phyloP scores from a whole-genome alignment of 1,140 invertebrate species.

The Dinoponera quadriceps region DNA sequence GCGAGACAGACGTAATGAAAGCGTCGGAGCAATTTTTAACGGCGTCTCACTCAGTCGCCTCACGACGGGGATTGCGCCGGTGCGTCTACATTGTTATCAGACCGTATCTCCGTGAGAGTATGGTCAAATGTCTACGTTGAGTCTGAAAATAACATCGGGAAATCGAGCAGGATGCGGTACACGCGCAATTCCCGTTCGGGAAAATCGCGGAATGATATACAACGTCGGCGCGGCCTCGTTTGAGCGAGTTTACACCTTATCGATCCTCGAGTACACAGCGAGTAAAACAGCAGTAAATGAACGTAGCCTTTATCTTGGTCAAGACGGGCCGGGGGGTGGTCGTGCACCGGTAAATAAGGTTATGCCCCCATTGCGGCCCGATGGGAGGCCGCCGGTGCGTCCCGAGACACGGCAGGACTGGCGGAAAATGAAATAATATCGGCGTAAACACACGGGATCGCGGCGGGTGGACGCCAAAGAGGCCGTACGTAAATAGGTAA shows the following conservation, averaged over 20 bases:
- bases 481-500: slow-evolving; percentile 75
- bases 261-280: slow-evolving; percentile 18
- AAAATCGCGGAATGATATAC: slow-evolving; percentile 9
- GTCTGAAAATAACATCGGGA: background rate
- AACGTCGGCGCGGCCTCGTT: background rate
- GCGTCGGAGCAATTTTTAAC: no score
- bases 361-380: slow-evolving; percentile 75
- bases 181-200: background rate
- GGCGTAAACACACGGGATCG: slow-evolving; percentile 74
- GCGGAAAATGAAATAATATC: slow-evolving; percentile 84
- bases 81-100: background rate
- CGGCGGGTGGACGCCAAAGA: slow-evolving; percentile 60
- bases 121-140: background rate
- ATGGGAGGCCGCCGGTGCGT: slow-evolving; percentile 59
- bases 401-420: slow-evolving; percentile 73
- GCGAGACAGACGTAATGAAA: background rate
- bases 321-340: slow-evolving; percentile 44
- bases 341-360: slow-evolving; percentile 78
- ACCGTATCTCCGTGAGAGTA: background rate
- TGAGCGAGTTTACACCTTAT: slow-evolving; percentile 50
- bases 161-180: background rate
- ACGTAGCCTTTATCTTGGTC: slow-evolving; percentile 46
- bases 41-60: no score
- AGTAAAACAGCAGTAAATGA: slow-evolving; percentile 47
- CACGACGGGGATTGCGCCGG: no score